These are phyloP conservation scores for Gibbula magus DNA, from an alignment of 2,888 invertebrate species.

Conservation along the genomic window DNA sequence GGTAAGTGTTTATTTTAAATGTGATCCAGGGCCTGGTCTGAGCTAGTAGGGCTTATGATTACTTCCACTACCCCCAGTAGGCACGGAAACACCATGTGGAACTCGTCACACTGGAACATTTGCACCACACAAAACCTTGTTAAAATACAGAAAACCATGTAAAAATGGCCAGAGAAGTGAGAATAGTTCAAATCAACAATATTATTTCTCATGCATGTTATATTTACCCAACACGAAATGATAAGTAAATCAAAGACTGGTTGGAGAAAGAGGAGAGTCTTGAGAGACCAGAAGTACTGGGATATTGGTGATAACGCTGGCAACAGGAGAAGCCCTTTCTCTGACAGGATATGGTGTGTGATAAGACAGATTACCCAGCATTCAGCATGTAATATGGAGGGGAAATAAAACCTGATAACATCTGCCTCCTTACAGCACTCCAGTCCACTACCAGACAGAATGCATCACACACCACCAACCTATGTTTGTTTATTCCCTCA, in stretches of 20 bases:
- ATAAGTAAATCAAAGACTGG: no score
- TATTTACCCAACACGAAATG: no score
- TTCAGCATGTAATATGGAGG: constrained; percentile 4
- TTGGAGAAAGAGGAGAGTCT: no score
- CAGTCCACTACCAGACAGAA: background rate
- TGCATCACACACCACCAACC: no score
- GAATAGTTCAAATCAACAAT: no score
- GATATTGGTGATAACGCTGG: no score
- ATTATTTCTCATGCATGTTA: no score
- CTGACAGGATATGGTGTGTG: constrained; percentile 16
- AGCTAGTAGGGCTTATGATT: background rate
- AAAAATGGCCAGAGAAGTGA: no score
- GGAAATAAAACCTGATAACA: background rate
- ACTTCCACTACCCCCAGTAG: background rate
- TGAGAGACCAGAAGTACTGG: no score
- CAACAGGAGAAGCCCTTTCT: no score
- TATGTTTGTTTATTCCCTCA: background rate
- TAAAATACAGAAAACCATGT: no score
- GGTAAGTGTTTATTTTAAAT: constrained; percentile 23
- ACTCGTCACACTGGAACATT: background rate
- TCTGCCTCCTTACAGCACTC: background rate
- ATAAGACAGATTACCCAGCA: background rate
- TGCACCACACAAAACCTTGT: no score
- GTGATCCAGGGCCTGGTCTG: background rate
- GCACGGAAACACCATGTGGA: background rate